Evolutionary conservation across 2,113 vertebrate genomes (phyloP).

Genomic region (Oncorhynchus tshawytscha): DNA sequence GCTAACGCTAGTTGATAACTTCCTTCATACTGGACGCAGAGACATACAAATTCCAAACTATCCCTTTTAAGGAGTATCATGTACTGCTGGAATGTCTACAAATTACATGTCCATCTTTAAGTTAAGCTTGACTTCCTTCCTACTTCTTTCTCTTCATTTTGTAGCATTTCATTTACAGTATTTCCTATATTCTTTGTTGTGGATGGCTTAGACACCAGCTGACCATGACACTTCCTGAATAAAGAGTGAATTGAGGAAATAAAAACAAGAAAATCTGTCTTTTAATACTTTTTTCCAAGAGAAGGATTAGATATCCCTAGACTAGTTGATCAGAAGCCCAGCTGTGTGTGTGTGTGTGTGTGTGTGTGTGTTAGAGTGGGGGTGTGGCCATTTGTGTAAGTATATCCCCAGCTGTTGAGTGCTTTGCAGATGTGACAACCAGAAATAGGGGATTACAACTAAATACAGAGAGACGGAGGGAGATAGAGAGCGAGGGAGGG

Average conservation of each 20-base stretch:
- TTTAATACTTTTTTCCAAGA: slow-evolving; percentile 27
- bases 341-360: slow-evolving; percentile 10
- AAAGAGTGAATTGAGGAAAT: neutral
- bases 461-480: slow-evolving; percentile 55
- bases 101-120: too few species aligned
- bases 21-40: too few species aligned
- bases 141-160: too few species aligned
- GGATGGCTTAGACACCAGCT: neutral
- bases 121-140: too few species aligned
- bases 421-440: slow-evolving; percentile 61
- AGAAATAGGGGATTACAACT: slow-evolving; percentile 65
- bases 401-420: slow-evolving; percentile 67
- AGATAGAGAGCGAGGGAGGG: neutral
- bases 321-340: slow-evolving; percentile 54
- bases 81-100: too few species aligned
- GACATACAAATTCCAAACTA: too few species aligned
- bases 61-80: too few species aligned
- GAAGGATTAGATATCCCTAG: slow-evolving; percentile 46
- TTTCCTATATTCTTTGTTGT: neutral
- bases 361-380: neutral
- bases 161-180: too few species aligned
- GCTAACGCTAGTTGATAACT: too few species aligned
- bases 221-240: neutral
- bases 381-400: slow-evolving; percentile 44
- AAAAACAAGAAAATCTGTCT: slow-evolving; percentile 18